A percentile compares a stretch with the other conserved stretches of the same genome.
These are phyloP conservation scores for Pipistrellus pipistrellus DNA, from an alignment of 2,797 vertebrate species.

Conservation along the genomic window DNA sequence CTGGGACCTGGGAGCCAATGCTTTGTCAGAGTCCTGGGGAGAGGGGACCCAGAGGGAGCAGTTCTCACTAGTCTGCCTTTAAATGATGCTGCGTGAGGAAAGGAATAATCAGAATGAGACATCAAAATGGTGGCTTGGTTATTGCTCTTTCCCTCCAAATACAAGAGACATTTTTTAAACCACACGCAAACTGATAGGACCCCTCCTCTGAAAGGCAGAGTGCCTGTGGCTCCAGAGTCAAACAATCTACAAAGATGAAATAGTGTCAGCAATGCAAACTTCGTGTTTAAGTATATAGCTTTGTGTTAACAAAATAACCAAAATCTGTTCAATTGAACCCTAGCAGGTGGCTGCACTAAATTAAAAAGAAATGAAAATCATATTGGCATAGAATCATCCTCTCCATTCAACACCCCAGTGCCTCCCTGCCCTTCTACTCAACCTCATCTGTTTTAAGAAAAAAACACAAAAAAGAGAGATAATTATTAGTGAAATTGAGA, in stretches of 20 bases:
- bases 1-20: background rate
- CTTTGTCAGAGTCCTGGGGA: rapidly evolving
- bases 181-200: background rate
- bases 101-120: rapidly evolving
- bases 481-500: background rate
- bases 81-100: background rate
- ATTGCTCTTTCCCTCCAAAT: rapidly evolving
- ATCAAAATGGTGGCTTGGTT: background rate
- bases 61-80: rapidly evolving
- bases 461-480: background rate
- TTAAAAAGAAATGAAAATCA: background rate
- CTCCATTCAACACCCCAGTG: background rate
- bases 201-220: background rate
- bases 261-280: background rate
- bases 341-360: background rate
- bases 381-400: background rate
- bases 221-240: background rate
- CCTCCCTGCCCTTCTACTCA: background rate
- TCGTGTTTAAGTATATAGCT: background rate
- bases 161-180: background rate
- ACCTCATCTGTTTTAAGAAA: background rate
- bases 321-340: background rate
- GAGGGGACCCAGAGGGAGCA: background rate
- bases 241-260: background rate
- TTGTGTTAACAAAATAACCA: background rate